Evolutionary conservation across 2,888 invertebrate genomes (phyloP).

Genomic region (Trichopria drosophilae): DNA sequence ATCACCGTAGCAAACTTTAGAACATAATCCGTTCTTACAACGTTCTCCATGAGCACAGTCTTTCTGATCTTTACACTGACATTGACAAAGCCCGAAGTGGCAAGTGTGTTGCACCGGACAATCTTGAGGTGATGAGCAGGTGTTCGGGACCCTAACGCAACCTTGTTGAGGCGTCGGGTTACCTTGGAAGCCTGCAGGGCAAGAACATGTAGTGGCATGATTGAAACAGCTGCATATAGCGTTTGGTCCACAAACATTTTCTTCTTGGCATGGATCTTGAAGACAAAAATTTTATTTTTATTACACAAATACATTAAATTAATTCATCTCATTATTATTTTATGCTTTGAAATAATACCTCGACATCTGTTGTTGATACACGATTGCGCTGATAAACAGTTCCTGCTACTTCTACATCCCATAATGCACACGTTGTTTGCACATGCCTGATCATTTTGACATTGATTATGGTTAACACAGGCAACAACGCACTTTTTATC

Average conservation of each 20-base stretch:
- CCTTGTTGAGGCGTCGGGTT: conserved; percentile 87
- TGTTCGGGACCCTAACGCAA: conserved; percentile 78
- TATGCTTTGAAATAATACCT: conserved; percentile 52
- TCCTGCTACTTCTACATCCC: conserved; percentile 82
- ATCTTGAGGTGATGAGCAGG: conserved; percentile 70
- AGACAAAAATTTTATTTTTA: not conserved
- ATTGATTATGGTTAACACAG: conserved; percentile 80
- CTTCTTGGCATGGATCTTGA: conserved; percentile 74
- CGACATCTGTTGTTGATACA: conserved; percentile 84
- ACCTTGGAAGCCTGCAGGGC: conserved; percentile 83
- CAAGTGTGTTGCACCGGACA: conserved; percentile 81
- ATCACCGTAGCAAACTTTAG: conserved; percentile 85
- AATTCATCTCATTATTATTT: too few species aligned
- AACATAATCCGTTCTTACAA: conserved; percentile 76
- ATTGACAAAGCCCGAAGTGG: conserved; percentile 75
- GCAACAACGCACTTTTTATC: conserved; percentile 79
- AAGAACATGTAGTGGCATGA: conserved; percentile 77
- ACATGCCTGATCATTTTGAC: conserved; percentile 79
- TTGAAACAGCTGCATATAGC: conserved; percentile 76
- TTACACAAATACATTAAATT: not conserved
- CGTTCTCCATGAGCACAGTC: conserved; percentile 84
- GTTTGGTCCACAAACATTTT: conserved; percentile 81
- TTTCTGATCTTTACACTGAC: conserved; percentile 73
- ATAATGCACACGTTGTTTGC: conserved; percentile 76
- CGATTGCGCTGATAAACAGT: conserved; percentile 75